Evolutionary conservation across 2,113 vertebrate species (phyloP).

Genomic region (Bubalus kerabau): DNA sequence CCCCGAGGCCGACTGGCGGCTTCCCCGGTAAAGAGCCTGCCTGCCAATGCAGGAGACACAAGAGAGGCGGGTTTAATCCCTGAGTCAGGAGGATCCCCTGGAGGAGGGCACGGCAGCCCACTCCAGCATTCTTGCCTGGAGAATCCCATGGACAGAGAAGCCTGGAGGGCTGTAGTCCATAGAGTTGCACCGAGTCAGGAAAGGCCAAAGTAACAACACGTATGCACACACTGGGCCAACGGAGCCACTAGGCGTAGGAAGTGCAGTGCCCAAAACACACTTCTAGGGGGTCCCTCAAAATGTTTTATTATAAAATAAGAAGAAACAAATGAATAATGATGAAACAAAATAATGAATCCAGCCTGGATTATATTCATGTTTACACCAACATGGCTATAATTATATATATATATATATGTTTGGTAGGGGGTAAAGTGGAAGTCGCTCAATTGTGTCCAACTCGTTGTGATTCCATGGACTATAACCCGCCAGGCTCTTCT

Average conservation of each 20-base stretch:
- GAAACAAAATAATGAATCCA: not conserved
- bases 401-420: not conserved
- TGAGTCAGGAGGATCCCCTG: not conserved
- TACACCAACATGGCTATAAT: not conserved
- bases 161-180: not conserved
- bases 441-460: not conserved
- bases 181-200: not conserved
- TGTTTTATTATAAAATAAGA: not conserved
- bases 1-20: not conserved
- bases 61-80: not conserved
- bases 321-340: not conserved
- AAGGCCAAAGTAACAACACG: not conserved
- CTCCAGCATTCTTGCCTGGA: not conserved
- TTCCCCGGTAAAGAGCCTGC: not conserved
- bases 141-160: not conserved
- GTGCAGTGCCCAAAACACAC: rapidly evolving
- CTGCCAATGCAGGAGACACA: not conserved
- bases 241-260: rapidly evolving
- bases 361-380: not conserved
- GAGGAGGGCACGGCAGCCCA: not conserved
- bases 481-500: not conserved
- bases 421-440: not conserved
- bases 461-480: not conserved
- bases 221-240: rapidly evolving
- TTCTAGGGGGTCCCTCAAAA: not conserved